Evolutionary conservation across 2,888 invertebrate species (phyloP).

Genomic region (Gasteruption jaculator): DNA sequence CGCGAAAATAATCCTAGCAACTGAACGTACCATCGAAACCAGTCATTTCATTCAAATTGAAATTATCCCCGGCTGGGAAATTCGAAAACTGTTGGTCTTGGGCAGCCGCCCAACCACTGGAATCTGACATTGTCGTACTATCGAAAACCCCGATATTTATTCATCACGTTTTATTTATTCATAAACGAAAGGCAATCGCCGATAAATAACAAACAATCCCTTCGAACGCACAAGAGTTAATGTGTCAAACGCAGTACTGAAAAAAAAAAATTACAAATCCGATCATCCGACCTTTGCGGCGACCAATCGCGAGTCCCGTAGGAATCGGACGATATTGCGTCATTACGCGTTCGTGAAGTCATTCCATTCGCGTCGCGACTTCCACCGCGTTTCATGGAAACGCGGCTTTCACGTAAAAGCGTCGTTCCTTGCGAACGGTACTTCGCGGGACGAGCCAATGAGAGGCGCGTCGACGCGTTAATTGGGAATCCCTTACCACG

Average conservation of each 20-base stretch:
- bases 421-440: too few species aligned
- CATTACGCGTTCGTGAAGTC: slow-evolving; percentile 34
- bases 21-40: slow-evolving; percentile 68
- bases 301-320: slow-evolving; percentile 57
- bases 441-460: too few species aligned
- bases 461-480: too few species aligned
- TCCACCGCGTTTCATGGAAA: too few species aligned
- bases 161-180: slow-evolving; percentile 11
- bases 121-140: slow-evolving; percentile 45
- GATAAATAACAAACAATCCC: slow-evolving; percentile 14
- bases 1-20: too few species aligned
- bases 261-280: slow-evolving; percentile 37
- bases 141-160: slow-evolving; percentile 11
- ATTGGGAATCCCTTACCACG: too few species aligned
- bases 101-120: slow-evolving; percentile 39
- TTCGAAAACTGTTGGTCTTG: slow-evolving; percentile 48
- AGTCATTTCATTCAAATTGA: slow-evolving; percentile 64
- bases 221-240: slow-evolving; percentile 13
- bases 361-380: too few species aligned
- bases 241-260: slow-evolving; percentile 32
- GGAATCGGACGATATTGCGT: slow-evolving; percentile 63
- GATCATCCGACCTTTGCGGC: slow-evolving; percentile 36
- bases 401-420: too few species aligned
- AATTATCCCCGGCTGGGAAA: slow-evolving; percentile 56
- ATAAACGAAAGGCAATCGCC: slow-evolving; percentile 11